Evolutionary conservation across 2,797 vertebrate species (phyloP), one percentile per base, ranked within the genome.

Genomic region (Protosalanx chinensis): DNA sequence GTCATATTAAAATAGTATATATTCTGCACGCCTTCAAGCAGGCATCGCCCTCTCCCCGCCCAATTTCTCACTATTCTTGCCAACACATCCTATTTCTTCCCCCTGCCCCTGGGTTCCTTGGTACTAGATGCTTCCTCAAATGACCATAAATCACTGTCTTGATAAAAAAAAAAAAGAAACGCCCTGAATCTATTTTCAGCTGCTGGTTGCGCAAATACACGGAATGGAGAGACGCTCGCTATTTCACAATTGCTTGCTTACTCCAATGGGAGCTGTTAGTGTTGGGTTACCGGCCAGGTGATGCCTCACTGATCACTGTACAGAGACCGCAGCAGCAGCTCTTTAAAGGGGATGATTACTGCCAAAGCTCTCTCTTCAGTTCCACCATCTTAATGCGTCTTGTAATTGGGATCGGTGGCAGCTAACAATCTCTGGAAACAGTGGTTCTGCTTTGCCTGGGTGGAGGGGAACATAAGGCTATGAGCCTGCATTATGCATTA

Each of bases 81-180:
- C 20, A 60, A 23, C 58, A 27, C 18, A 64, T 64, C 41, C 35
- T 27, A 16, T 23, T 64, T 64, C 33, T 35, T 41, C n/a, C 62
- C n/a, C 23, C 12, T 12, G 58, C 58, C 27, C 10, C 58, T 60
- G 16, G 2, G 20, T 60, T 60, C 23, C 8, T 29, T 13, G 20
- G 10, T 60, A 27, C 58, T 29, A 27, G 8, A 64, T 8, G 33
- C 5, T 1, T 37, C 32, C 3, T 37, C 32, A 64, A 12, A n/a
- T n/a, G 62, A 37, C 13, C 32, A 64, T 64, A 41, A 64, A 37
- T 64, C 62, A 64, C 62, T 64, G 61, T 62, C 61, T 63, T 15
- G 29, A 63, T 33, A 35, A 6, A 33, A 32, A 10, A 29, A 27
- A 27, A 27, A 1, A 27, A n/a, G n/a, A 41, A 12, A 12, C 33